phyloP scores from a whole-genome alignment of 2,113 vertebrate genomes.

The Pachycephala philippinensis region DNA sequence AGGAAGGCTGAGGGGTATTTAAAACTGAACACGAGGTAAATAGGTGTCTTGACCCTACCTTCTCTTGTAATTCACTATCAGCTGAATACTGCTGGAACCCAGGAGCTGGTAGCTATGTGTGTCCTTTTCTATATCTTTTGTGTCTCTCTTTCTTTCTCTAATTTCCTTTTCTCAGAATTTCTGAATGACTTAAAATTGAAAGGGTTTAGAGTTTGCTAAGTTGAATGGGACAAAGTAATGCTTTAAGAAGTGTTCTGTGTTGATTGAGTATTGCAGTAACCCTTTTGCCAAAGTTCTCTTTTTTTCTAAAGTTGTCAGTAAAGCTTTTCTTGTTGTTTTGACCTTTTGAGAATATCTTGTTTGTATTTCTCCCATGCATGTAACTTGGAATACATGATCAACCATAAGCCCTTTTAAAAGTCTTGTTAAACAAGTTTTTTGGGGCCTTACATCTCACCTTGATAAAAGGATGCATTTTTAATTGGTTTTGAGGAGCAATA shows the following conservation, averaged over 20 bases:
- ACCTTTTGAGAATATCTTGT: neutral
- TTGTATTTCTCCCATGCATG: neutral
- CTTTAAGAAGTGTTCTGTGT: neutral
- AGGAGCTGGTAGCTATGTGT: neutral
- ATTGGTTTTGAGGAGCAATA: neutral
- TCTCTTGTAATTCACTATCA: no score
- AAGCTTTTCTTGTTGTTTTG: neutral
- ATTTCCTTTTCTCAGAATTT: accelerated
- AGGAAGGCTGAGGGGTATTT: neutral
- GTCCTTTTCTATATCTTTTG: neutral
- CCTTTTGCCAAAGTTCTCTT: neutral
- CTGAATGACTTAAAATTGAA: neutral
- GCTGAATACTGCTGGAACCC: neutral
- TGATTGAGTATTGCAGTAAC: neutral
- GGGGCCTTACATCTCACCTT: neutral
- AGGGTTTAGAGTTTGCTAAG: neutral
- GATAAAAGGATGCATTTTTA: neutral
- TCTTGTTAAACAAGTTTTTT: accelerated
- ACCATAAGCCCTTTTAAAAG: neutral
- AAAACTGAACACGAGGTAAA: accelerated
- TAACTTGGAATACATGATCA: neutral
- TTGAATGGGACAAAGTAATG: neutral
- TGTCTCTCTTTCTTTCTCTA: neutral
- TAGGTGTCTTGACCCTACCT: accelerated
- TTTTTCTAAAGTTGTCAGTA: neutral